Percentiles rank a stretch among this genome's conserved stretches.
phyloP scores from a whole-genome alignment of 2,888 invertebrate genomes.

The Latrodectus elegans region DNA sequence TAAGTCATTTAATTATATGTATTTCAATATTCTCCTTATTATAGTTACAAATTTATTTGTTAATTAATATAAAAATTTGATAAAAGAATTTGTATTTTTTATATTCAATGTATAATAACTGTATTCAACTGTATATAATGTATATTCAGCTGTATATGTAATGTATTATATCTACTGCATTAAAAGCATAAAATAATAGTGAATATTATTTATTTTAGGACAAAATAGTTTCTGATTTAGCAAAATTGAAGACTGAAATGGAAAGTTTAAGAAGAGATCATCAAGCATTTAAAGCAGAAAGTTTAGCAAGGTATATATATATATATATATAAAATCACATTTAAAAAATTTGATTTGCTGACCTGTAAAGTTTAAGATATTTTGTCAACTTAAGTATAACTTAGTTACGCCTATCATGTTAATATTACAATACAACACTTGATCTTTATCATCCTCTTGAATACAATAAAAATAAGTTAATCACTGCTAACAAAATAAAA shows the following conservation, averaged over 20 bases:
- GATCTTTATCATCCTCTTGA: too few species aligned
- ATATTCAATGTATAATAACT: background rate
- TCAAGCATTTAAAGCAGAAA: constrained; percentile 65
- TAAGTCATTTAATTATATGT: too few species aligned
- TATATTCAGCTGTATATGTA: background rate
- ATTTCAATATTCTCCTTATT: background rate
- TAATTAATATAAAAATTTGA: background rate
- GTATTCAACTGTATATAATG: background rate
- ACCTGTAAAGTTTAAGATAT: too few species aligned
- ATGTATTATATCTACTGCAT: background rate
- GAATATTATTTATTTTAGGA: constrained; percentile 73
- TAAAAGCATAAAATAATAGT: background rate
- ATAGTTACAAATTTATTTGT: background rate
- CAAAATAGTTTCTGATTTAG: constrained; percentile 92
- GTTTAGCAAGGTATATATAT: constrained; percentile 54
- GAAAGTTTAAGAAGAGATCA: constrained; percentile 77
- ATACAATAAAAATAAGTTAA: too few species aligned
- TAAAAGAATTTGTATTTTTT: background rate
- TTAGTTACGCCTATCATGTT: too few species aligned
- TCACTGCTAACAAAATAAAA: too few species aligned
- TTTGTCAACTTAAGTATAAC: too few species aligned
- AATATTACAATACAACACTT: too few species aligned
- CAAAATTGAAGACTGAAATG: constrained; percentile 92
- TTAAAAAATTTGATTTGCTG: background rate
- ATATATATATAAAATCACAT: too few species aligned